Evolutionary conservation across 2,797 vertebrate species (phyloP), one percentile per base, ranked within the genome.

Genomic region (Craterocephalus amniculus): DNA sequence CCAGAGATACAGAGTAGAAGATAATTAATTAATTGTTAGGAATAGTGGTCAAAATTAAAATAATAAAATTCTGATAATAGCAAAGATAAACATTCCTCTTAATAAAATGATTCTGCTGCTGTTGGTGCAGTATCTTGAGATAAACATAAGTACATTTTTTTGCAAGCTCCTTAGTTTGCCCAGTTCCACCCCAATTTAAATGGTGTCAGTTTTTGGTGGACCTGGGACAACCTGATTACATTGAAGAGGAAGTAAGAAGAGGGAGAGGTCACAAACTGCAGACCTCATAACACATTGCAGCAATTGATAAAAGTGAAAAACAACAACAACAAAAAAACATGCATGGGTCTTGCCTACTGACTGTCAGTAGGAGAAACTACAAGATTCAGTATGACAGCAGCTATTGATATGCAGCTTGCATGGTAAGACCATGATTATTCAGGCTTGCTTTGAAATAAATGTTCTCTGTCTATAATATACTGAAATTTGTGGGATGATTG

Each of bases 141-240:
- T 40, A 32, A 26, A 10, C 38, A 36, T 7, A 18, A 36, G 16
- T 66, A 31, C 1, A 58, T 64, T 74, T 74, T 24, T 74, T 18
- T 56, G 4, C 18, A 26, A 49, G 35, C n/a, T 27, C 62, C 34
- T n/a, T 34, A 1, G 16, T 38, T 32, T 27, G 62, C 20, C 27
- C 22, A 38, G 76, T 71, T 70, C 74, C 80, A 57, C 84, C 86
- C 74, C 76, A 58, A 86, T 91, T 87, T 31, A 81, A 72, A 55
- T 82, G 66, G 65, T 84, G 85, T 83, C 79, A 63, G 84, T 89
- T 90, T 61, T 89, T 59, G 76, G 76, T 80, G 81, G 67, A 85
- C 86, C 92, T 94, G 93, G 77, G 78, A 60, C 84, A 64, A 83
- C 85, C 90, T 93, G 93, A 95, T 94, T 93, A 93, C 84, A 83